Evolutionary conservation across 2,797 vertebrate genomes (phyloP).

Genomic region (Oceanodroma leucorhoa): DNA sequence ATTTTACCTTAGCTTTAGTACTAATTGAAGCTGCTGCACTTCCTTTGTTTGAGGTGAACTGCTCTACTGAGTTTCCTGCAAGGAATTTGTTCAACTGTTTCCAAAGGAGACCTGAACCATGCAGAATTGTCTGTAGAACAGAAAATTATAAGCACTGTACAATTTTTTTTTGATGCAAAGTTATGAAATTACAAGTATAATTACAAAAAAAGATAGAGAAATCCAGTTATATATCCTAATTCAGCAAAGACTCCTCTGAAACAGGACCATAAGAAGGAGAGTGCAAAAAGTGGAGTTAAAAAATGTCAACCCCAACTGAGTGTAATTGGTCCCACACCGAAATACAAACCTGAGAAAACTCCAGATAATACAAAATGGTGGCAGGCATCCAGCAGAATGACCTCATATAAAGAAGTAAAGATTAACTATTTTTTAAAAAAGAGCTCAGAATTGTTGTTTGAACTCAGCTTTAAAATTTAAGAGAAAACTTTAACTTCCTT

Average conservation of each 20-base stretch:
- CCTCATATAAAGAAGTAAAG: not conserved
- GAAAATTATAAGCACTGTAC: not conserved
- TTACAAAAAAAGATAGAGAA: not conserved
- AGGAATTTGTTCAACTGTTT: not conserved
- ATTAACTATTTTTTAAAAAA: not conserved
- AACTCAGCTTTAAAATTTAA: not conserved
- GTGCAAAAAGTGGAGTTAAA: not conserved
- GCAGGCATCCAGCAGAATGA: not conserved
- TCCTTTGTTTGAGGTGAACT: not conserved
- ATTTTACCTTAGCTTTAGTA: not conserved
- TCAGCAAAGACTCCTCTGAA: not conserved
- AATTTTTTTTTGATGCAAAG: not conserved
- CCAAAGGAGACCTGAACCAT: not conserved
- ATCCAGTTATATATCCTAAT: not conserved
- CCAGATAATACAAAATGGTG: not conserved
- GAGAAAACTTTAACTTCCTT: not conserved
- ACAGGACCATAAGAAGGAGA: not conserved
- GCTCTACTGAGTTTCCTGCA: not conserved
- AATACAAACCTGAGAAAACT: not conserved
- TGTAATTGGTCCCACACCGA: not conserved
- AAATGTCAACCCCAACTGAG: not conserved
- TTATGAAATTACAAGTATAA: not conserved
- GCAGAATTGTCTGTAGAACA: not conserved
- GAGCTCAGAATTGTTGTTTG: not conserved
- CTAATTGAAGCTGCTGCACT: conserved; percentile 1